phyloP scores from a whole-genome alignment of 2,797 vertebrate species.

The Parotocinclus haroldoi region DNA sequence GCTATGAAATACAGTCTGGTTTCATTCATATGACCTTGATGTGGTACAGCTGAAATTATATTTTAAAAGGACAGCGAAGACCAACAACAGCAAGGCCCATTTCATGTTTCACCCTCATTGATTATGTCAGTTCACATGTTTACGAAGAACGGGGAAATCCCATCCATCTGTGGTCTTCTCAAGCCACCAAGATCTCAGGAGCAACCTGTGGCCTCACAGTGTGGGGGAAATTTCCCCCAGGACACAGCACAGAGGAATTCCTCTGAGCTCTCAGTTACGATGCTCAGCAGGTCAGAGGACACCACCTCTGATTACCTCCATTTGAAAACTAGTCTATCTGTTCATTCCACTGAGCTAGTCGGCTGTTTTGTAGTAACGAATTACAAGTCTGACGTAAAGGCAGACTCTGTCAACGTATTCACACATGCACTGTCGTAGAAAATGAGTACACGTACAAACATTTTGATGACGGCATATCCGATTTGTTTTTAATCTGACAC shows the following conservation, averaged over 20 bases:
- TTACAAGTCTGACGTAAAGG: too few species aligned
- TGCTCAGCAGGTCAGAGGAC: conserved; percentile 40
- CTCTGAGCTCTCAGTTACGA: conserved; percentile 35
- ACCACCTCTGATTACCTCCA: too few species aligned
- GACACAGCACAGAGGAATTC: conserved; percentile 44
- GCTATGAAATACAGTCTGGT: too few species aligned
- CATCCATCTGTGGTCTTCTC: conserved; percentile 64
- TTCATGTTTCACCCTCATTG: conserved; percentile 36
- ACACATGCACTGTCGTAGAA: too few species aligned
- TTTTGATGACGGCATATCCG: too few species aligned
- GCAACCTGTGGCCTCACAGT: conserved; percentile 49
- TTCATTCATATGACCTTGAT: background rate
- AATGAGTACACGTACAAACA: too few species aligned
- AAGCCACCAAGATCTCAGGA: conserved; percentile 58
- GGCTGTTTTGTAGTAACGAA: too few species aligned
- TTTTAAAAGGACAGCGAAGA: background rate
- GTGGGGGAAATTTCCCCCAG: conserved; percentile 45
- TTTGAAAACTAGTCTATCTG: too few species aligned
- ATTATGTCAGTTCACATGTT: conserved; percentile 45
- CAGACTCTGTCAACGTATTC: too few species aligned
- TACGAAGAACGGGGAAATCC: conserved; percentile 36
- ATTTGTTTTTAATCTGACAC: too few species aligned
- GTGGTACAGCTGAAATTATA: conserved; percentile 4
- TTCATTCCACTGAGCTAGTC: too few species aligned
- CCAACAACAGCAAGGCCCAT: conserved; percentile 12